Percentiles rank a stretch among this genome's conserved stretches.
phyloP scores from a whole-genome alignment of 2,797 vertebrate genomes.

The Fistularia tabacaria region DNA sequence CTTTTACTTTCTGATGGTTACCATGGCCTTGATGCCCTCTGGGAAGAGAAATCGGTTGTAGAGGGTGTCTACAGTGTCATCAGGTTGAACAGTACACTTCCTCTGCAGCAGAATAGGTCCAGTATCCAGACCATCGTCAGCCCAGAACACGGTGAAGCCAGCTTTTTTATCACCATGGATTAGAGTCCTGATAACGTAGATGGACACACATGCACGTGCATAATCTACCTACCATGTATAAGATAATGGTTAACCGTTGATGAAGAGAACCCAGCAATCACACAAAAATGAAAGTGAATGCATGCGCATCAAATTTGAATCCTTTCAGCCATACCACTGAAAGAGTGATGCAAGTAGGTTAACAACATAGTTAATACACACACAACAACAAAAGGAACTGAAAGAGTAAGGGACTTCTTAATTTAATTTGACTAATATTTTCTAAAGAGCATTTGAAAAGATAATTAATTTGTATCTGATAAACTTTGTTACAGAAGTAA shows the following conservation, averaged over 20 bases:
- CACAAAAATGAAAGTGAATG: not conserved
- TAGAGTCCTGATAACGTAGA: conserved; percentile 81
- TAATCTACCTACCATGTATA: too few species aligned
- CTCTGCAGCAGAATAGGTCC: conserved; percentile 92
- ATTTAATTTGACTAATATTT: too few species aligned
- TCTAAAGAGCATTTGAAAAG: too few species aligned
- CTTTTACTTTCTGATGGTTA: conserved; percentile 54
- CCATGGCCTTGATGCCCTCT: conserved; percentile 96
- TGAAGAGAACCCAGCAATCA: not conserved
- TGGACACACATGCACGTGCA: too few species aligned
- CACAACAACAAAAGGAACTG: too few species aligned
- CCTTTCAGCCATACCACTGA: too few species aligned
- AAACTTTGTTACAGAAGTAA: too few species aligned
- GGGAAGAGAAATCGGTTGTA: conserved; percentile 97
- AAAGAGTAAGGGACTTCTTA: too few species aligned
- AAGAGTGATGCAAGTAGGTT: too few species aligned
- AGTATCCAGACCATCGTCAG: conserved; percentile 95
- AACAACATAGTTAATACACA: too few species aligned
- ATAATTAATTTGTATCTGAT: too few species aligned
- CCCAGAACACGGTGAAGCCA: conserved; percentile 96
- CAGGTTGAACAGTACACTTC: conserved; percentile 83
- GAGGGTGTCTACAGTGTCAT: conserved; percentile 90
- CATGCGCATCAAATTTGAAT: not conserved
- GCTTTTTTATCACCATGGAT: conserved; percentile 93
- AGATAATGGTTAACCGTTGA: not conserved